These are phyloP conservation scores for Lordiphosa collinella DNA, from an alignment of 1,140 invertebrate genomes.

Conservation along the genomic window DNA sequence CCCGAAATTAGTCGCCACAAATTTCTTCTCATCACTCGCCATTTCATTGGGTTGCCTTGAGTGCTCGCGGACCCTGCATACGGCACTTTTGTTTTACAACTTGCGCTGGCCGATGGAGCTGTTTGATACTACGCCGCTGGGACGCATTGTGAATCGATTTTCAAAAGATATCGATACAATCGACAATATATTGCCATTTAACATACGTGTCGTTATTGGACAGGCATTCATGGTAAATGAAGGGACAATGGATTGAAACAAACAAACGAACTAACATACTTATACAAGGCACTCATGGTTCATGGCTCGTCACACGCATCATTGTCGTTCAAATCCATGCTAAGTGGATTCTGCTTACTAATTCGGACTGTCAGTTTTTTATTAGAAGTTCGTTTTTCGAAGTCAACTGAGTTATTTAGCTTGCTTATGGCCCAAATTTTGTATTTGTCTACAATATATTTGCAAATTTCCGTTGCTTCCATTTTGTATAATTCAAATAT, in stretches of 20 bases:
- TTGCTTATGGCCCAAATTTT: conserved; percentile 2
- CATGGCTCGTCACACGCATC: not conserved
- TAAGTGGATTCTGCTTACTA: too few relatives aligned
- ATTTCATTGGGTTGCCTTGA: conserved; percentile 79
- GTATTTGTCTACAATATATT: conserved; percentile 2
- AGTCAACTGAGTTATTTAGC: too few relatives aligned
- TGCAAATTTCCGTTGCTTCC: not conserved
- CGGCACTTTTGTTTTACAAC: conserved; percentile 82
- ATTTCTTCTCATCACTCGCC: conserved; percentile 72
- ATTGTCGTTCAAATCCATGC: too few relatives aligned
- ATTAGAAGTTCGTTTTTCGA: too few relatives aligned
- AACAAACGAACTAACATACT: conserved; percentile 6
- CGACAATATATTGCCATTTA: conserved; percentile 82
- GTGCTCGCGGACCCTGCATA: conserved; percentile 81
- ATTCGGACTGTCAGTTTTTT: too few relatives aligned
- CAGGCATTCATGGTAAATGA: conserved; percentile 77
- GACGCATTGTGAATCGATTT: conserved; percentile 88
- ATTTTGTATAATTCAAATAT: not conserved
- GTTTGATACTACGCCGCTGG: conserved; percentile 89
- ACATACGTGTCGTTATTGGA: conserved; percentile 76
- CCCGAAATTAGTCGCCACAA: conserved; percentile 67
- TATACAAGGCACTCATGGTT: not conserved
- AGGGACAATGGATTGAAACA: conserved; percentile 3
- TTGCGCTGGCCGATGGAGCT: conserved; percentile 86
- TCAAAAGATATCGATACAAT: conserved; percentile 87